Conservation (phyloP, 1,140 invertebrate genomes). For the Dryas iulia region DNA sequence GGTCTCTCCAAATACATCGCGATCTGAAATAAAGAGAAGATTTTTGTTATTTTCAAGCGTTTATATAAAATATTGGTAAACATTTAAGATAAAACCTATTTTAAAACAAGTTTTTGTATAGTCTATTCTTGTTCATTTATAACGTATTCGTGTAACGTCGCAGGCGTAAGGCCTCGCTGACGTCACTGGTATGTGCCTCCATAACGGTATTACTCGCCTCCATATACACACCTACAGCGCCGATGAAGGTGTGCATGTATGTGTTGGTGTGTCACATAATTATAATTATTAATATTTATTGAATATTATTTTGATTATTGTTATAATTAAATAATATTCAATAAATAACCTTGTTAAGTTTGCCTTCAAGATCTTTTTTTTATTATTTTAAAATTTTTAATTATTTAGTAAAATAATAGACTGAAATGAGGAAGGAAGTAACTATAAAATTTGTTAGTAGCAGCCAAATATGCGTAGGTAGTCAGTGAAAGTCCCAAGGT, state of each 20-base stretch:
- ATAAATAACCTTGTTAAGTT: background rate
- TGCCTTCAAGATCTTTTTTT: background rate
- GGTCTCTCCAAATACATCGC: constrained; percentile 73
- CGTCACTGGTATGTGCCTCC: constrained; percentile 78
- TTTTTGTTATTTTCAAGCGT: constrained; percentile 1
- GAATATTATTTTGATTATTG: background rate
- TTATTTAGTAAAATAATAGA: background rate
- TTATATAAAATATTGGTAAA: background rate
- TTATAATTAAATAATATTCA: background rate
- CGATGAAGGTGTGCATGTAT: constrained; percentile 36
- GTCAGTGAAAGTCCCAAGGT: constrained; percentile 77
- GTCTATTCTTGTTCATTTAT: constrained; percentile 55
- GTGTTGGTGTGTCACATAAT: constrained; percentile 52
- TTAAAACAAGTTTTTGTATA: constrained; percentile 28
- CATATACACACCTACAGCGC: constrained; percentile 52
- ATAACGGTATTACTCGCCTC: constrained; percentile 76
- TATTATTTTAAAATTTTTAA: background rate
- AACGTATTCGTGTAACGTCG: constrained; percentile 69
- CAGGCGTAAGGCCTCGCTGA: constrained; percentile 70
- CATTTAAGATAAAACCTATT: constrained; percentile 11
- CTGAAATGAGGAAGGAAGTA: constrained; percentile 22
- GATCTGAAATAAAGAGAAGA: constrained; percentile 62
- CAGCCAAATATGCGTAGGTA: constrained; percentile 62
- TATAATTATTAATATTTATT: constrained; percentile 10
- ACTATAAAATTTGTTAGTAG: constrained; percentile 12